phyloP scores from a whole-genome alignment of 2,797 vertebrate genomes.

The Botia kubotai region DNA sequence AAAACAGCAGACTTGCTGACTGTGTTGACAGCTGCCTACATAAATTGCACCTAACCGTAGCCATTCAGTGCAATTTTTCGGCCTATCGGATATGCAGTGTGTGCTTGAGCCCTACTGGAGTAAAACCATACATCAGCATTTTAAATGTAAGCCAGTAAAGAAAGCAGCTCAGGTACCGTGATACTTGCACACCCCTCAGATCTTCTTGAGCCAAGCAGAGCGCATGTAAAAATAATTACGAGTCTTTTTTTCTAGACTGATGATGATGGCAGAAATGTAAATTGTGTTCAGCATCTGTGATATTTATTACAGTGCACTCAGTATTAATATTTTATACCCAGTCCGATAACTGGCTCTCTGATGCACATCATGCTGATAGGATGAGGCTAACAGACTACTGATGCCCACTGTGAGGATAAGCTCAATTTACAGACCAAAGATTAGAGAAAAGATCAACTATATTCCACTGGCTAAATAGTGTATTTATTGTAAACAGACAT shows the following conservation, averaged over 20 bases:
- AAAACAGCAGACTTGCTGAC: background rate
- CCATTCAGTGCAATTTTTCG: background rate
- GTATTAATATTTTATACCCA: slow-evolving; percentile 69
- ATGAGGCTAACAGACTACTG: slow-evolving; percentile 7
- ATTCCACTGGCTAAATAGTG: slow-evolving; percentile 8
- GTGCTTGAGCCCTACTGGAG: background rate
- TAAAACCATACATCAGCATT: slow-evolving; percentile 23
- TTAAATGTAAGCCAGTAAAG: slow-evolving; percentile 2
- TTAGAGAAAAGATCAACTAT: slow-evolving; percentile 17
- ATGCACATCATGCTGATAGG: slow-evolving; percentile 32
- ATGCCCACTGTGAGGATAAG: slow-evolving; percentile 4
- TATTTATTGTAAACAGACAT: background rate
- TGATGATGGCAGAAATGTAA: slow-evolving; percentile 76
- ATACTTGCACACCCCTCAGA: slow-evolving; percentile 57
- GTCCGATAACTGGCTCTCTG: slow-evolving; percentile 62
- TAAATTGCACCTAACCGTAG: background rate
- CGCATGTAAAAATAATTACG: slow-evolving; percentile 77
- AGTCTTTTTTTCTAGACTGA: slow-evolving; percentile 71
- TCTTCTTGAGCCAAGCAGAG: slow-evolving; percentile 69
- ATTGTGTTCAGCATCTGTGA: slow-evolving; percentile 71
- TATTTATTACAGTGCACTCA: slow-evolving; percentile 72
- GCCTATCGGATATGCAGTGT: accelerated
- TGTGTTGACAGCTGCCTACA: background rate
- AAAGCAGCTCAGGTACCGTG: slow-evolving; percentile 25
- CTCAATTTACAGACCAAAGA: background rate